Conservation (phyloP, 2,888 invertebrate species). For the Augiades crinisus region DNA sequence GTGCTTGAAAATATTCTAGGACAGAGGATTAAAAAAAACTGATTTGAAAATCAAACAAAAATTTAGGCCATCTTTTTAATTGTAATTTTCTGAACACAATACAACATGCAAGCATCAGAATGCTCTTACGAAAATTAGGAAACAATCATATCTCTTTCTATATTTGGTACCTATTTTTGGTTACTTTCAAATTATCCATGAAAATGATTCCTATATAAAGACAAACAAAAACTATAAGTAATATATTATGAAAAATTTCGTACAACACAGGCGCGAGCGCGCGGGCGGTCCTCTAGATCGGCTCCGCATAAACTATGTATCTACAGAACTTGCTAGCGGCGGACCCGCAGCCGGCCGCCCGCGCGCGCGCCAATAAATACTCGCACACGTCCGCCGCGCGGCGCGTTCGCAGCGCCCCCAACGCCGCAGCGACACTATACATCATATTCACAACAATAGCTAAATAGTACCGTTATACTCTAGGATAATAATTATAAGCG, state of each 20-base stretch:
- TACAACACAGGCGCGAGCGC: conserved; percentile 62
- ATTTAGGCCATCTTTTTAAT: conserved; percentile 73
- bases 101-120: conserved; percentile 81
- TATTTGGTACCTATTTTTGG: conserved; percentile 81
- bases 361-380: conserved; percentile 19
- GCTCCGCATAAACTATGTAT: conserved; percentile 31
- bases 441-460: conserved; percentile 64
- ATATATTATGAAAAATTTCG: conserved; percentile 76
- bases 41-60: conserved; percentile 39
- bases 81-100: conserved; percentile 81
- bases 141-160: conserved; percentile 73
- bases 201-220: conserved; percentile 75
- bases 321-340: conserved; percentile 35
- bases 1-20: background rate
- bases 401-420: conserved; percentile 35
- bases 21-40: conserved; percentile 13
- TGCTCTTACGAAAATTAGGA: conserved; percentile 77
- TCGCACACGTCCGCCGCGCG: conserved; percentile 33
- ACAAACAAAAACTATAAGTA: conserved; percentile 79
- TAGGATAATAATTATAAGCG: conserved; percentile 73
- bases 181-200: conserved; percentile 75
- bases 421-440: conserved; percentile 42
- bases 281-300: conserved; percentile 43
- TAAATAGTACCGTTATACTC: conserved; percentile 69
- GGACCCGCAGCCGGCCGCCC: conserved; percentile 31